Evolutionary conservation across 2,888 invertebrate genomes (phyloP), one percentile per base, ranked within the genome.

Genomic region (Acronicta psi): DNA sequence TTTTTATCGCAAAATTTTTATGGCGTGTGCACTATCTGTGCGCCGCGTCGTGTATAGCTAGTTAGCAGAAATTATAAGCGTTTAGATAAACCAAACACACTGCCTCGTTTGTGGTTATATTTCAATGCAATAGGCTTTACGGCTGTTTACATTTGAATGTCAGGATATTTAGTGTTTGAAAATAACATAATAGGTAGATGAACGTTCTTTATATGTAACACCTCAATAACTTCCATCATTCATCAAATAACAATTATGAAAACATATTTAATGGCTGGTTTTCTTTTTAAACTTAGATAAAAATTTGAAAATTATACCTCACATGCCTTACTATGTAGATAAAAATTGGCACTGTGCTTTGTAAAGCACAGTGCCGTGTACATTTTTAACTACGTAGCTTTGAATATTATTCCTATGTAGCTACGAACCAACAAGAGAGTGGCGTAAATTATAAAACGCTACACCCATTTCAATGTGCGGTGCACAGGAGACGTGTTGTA

Each of bases 1-100:
- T 87, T 88, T 86, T 89, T 89, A 90, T 88, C 89, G 84, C 76
- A n/a, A n/a, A n/a, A n/a, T n/a, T n/a, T n/a, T n/a, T n/a, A 78
- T 75, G 57, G 72, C 77, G 80, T 69, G 75, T 76, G 69, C 75
- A 75, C 72, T 88, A 87, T 89, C 87, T 74, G 69, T 57, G 69
- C 63, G 67, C 78, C 70, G 77, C 74, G 79, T 79, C 79, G 74
- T 80, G 76, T 80, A 82, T 80, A 77, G 45, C 54, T 69, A 58
- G 69, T 59, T 71, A 69, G 55, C 14, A 77, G 77, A 75, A 83
- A 78, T 81, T 80, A 69, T 66, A 69, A 65, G 68, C 77, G 57
- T 69, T 76, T 75, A 77, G 25, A 59, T 42, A 37, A 53, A 59
- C 17, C n/a, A 43, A 50, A 43, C 11, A 46, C 16, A 18, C 25